Evolutionary conservation across 2,113 vertebrate genomes (phyloP).

Genomic region (Epinephelus moara): DNA sequence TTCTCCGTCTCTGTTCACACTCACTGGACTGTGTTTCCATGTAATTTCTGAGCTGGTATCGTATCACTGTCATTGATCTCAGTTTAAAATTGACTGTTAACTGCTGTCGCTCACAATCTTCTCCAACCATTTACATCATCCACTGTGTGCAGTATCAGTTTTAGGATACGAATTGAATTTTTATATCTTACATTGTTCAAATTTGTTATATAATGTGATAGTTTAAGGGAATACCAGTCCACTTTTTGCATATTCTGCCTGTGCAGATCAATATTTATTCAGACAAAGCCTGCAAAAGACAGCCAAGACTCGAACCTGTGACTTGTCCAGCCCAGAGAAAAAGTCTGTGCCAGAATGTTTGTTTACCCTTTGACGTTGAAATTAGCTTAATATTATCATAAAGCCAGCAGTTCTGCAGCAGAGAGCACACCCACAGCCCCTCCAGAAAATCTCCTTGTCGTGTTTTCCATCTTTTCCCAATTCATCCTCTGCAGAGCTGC

Average conservation of each 20-base stretch:
- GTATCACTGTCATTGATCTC: background rate
- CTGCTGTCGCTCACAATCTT: background rate
- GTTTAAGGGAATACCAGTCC: background rate
- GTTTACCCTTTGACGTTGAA: conserved; percentile 18
- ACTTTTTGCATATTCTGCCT: conserved; percentile 7
- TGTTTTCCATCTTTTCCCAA: conserved; percentile 40
- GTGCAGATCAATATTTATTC: conserved; percentile 1
- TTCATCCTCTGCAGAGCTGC: conserved; percentile 20
- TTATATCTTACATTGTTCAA: background rate
- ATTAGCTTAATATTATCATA: conserved; percentile 27
- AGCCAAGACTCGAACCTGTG: background rate
- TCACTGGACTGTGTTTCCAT: background rate
- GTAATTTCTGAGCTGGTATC: conserved; percentile 2
- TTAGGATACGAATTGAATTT: background rate
- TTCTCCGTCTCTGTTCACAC: background rate
- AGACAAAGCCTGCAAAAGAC: background rate
- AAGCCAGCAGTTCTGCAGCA: conserved; percentile 6
- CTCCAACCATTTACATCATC: background rate
- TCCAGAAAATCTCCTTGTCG: conserved; percentile 22
- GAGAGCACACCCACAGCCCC: background rate
- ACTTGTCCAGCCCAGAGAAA: conserved; percentile 11
- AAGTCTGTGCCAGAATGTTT: background rate
- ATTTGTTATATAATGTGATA: conserved; percentile 6
- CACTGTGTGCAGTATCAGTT: background rate
- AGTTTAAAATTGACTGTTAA: background rate